Evolutionary conservation across 1,140 invertebrate species (phyloP).

Genomic region (Magallana ariakensis): DNA sequence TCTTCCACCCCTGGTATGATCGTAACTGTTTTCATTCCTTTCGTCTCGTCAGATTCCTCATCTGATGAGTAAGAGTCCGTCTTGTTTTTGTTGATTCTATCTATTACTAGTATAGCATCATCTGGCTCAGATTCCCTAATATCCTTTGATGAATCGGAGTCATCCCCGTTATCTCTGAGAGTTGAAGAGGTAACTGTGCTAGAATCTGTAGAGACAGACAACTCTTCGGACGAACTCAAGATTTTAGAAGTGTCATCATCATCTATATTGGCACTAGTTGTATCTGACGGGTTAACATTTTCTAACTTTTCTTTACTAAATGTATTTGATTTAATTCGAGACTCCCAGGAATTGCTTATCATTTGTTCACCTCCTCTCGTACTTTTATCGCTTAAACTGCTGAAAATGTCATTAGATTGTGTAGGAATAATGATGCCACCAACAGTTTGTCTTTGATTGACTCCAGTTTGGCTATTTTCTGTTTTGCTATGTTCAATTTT

Average conservation of each 20-base stretch:
- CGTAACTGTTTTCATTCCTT: not conserved
- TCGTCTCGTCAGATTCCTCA: not conserved
- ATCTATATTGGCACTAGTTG: too few relatives aligned
- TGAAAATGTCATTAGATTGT: not conserved
- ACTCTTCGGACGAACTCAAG: not conserved
- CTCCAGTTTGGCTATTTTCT: not conserved
- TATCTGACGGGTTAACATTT: not conserved
- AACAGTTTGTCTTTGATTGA: not conserved
- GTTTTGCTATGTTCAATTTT: not conserved
- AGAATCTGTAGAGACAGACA: not conserved
- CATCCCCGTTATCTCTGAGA: not conserved
- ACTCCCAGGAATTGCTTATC: not conserved
- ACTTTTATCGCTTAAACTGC: not conserved
- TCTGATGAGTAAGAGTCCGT: conserved; percentile 3
- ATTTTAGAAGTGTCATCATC: not conserved
- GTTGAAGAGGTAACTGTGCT: not conserved
- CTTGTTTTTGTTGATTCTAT: not conserved
- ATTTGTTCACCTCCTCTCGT: too few relatives aligned
- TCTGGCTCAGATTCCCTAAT: not conserved
- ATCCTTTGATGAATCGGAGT: not conserved
- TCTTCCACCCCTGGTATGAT: not conserved
- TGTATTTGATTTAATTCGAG: not conserved
- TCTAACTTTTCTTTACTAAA: not conserved
- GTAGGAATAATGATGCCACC: conserved; percentile 8
- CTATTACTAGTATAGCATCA: not conserved